Conservation (phyloP, 64 coral and sea anemone species). For the Exaiptasia diaphana region DNA sequence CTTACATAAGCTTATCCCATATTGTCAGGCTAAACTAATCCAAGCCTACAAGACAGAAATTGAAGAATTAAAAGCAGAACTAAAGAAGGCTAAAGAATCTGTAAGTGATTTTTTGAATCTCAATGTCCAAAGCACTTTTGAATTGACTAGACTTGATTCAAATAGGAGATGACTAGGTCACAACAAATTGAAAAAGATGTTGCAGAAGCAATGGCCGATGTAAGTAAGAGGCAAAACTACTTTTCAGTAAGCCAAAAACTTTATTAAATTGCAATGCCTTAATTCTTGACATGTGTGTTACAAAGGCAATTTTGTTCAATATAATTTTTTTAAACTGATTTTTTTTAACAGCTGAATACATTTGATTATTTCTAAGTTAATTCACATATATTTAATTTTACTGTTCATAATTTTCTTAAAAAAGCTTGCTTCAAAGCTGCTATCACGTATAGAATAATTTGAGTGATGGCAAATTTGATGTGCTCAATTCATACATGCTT, state of each 20-base stretch:
- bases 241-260: too few species aligned
- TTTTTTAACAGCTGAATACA: neutral
- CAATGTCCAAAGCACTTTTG: too few species aligned
- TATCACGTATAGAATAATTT: too few species aligned
- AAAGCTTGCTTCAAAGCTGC: too few species aligned
- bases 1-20: too few species aligned
- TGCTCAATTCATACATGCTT: neutral
- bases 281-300: neutral
- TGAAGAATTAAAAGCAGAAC: too few species aligned
- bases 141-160: neutral
- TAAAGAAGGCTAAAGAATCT: too few species aligned
- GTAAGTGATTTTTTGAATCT: too few species aligned
- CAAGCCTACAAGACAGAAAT: too few species aligned
- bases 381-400: neutral
- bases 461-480: too few species aligned
- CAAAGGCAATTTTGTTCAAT: neutral
- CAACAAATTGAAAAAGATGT: conserved; percentile 70
- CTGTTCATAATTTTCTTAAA: neutral
- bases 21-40: too few species aligned
- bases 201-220: conserved; percentile 48
- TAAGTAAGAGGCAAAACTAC: conserved; percentile 16
- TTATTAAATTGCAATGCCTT: too few species aligned
- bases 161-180: conserved; percentile 50
- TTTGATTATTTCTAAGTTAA: neutral
- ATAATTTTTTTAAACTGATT: neutral